These are phyloP conservation scores for Aurelia sp. DNA, from an alignment of 30 jellyfish, hydroid and myxozoan species.

Conservation along the genomic window DNA sequence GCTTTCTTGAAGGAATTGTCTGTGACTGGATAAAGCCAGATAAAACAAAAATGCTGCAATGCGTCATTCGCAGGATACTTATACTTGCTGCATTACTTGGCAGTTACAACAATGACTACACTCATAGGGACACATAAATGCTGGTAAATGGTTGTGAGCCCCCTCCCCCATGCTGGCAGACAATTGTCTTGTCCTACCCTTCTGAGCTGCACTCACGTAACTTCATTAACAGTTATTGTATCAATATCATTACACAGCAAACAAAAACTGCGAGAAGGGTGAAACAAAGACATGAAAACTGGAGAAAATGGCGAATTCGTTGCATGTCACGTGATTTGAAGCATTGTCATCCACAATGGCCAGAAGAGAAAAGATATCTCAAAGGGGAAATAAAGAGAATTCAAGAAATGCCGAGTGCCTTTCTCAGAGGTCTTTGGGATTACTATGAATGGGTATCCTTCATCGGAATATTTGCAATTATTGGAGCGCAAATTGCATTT, in stretches of 20 bases:
- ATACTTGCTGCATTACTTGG: no score
- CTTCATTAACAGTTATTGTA: no score
- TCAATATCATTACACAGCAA: constrained; percentile 38
- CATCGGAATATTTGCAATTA: constrained; percentile 15
- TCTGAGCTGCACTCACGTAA: no score
- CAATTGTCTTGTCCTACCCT: no score
- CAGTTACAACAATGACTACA: no score
- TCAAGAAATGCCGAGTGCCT: constrained; percentile 15
- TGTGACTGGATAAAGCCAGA: no score
- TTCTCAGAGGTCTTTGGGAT: constrained; percentile 34
- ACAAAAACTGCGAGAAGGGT: constrained; percentile 15
- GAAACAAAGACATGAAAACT: constrained; percentile 31
- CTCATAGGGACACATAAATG: no score
- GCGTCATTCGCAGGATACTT: no score
- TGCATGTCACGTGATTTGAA: constrained; percentile 40
- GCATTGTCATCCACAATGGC: constrained; percentile 79
- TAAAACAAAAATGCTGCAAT: no score
- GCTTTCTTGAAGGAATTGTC: no score
- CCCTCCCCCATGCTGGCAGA: no score
- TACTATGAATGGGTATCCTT: constrained; percentile 58
- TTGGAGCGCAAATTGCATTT: constrained; percentile 11
- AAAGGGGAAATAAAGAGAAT: constrained; percentile 37
- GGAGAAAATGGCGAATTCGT: constrained; percentile 61
- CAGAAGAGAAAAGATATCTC: constrained; percentile 59
- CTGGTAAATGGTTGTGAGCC: no score